Evolutionary conservation across 2,888 invertebrate genomes (phyloP), one percentile per base, ranked within the genome.

Genomic region (Drosophila anomelani): DNA sequence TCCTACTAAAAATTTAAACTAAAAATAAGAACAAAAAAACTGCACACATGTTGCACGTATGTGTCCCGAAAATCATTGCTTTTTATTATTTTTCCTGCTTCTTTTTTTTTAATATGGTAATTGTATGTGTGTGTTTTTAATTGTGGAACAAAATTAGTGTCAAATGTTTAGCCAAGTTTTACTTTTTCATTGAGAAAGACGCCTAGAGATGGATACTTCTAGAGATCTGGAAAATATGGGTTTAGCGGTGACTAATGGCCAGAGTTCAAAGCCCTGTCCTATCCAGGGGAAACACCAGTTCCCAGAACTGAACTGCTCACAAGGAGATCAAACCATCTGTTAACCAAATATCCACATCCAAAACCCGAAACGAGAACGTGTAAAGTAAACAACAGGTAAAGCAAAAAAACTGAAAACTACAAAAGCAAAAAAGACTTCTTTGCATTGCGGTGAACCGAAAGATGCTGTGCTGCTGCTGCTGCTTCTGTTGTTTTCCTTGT

Each of bases 21-120:
- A 15, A 63, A 56, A 32, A 67, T 56, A 36, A 49, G 39, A 63
- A 23, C 3, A 23, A 62, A 32, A 55, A 67, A 69, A 46, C 63
- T 63, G 69, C 77, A 89, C 85, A 85, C 77, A 85, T 85, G 85
- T 89, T 82, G 88, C 77, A 85, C 78, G 89, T 76, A 85, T 85
- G 85, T 80, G 80, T 46, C 59, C 51, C 34, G 47, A 39, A 34
- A 44, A 64, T 34, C 17, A 46, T 53, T 55, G 20, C 46, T 49
- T 20, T 72, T 32, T 26, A 59, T 23, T 47, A 12, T 4, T 36
- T 46, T 41, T 67, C 15, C 23, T 3, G 23, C 8, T 26, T 15
- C 4, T 36, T 49, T 53, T 55, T 56, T 57, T 32, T n/a, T 29
- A 32, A 32, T 32, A 32, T 47, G 29, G 17, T 29, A 47, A 47